These are phyloP conservation scores for Scaptomyza graminum DNA, from an alignment of 1,140 invertebrate genomes.

Conservation along the genomic window DNA sequence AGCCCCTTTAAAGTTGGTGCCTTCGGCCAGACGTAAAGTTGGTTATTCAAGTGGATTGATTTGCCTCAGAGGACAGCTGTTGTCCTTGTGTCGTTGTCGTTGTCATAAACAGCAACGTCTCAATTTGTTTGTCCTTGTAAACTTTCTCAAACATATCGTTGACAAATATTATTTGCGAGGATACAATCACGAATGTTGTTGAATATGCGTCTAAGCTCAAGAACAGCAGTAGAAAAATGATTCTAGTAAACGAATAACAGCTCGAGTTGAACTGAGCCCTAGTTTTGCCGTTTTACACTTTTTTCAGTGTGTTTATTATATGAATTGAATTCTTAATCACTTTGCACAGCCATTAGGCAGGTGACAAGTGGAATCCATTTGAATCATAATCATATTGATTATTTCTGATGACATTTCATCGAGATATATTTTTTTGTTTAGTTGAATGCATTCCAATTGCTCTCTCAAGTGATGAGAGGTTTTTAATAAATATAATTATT, in stretches of 20 bases:
- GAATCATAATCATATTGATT: not conserved
- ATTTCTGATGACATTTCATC: not conserved
- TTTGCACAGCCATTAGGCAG: no score
- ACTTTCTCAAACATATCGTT: conserved; percentile 2
- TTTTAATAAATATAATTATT: not conserved
- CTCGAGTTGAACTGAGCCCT: not conserved
- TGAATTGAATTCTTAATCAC: no score
- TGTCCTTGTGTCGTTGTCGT: not conserved
- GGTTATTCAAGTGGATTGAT: conserved; percentile 6
- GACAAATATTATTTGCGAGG: not conserved
- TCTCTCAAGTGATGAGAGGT: not conserved
- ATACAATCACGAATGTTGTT: not conserved
- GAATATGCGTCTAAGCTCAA: not conserved
- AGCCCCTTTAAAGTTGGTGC: not conserved
- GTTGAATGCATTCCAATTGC: not conserved
- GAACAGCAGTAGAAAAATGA: conserved; percentile 2
- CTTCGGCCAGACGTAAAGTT: conserved; percentile 7
- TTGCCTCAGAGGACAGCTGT: conserved; percentile 3
- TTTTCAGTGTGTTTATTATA: no score
- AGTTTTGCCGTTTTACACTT: not conserved
- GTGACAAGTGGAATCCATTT: not conserved
- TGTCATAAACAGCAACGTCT: conserved; percentile 15
- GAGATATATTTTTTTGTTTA: not conserved
- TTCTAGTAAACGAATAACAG: not conserved
- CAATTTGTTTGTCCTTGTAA: not conserved